These are phyloP conservation scores for Musca vetustissima DNA, from an alignment of 1,140 invertebrate genomes.

Conservation along the genomic window DNA sequence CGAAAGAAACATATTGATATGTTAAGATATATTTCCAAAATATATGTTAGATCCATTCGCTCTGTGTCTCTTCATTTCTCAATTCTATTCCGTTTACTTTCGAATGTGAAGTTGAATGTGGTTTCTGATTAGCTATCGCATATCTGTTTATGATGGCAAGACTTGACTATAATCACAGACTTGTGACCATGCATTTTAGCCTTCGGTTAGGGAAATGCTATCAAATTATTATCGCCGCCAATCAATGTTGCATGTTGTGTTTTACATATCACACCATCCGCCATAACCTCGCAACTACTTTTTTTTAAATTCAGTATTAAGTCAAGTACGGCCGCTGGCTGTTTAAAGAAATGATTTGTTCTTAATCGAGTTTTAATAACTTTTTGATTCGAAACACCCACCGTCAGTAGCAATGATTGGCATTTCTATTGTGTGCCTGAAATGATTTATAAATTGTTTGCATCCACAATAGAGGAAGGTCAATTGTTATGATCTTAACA, in stretches of 20 bases:
- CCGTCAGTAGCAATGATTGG: not conserved
- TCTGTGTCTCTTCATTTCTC: too few species aligned
- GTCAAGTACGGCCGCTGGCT: not conserved
- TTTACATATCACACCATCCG: slow-evolving; percentile 6
- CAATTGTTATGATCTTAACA: too few species aligned
- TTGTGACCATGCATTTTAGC: not conserved
- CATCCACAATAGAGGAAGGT: too few species aligned
- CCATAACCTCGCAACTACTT: not conserved
- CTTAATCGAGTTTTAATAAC: slow-evolving; percentile 5
- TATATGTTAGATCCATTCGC: too few species aligned
- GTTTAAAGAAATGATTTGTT: not conserved
- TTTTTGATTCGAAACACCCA: not conserved
- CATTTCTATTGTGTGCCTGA: too few species aligned
- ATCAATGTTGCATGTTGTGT: slow-evolving; percentile 6
- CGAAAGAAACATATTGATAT: too few species aligned
- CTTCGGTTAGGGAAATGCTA: slow-evolving; percentile 11
- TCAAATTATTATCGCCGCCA: not conserved
- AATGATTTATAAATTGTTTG: too few species aligned
- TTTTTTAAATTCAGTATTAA: not conserved
- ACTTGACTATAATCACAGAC: too few species aligned
- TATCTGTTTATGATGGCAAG: too few species aligned
- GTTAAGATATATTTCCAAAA: too few species aligned
- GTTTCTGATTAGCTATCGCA: too few species aligned
- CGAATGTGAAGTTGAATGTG: slow-evolving; percentile 4
- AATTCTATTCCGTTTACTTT: too few species aligned